Percentiles rank a stretch among this genome's conserved stretches.
phyloP scores from a whole-genome alignment of 2,888 invertebrate species.

The Xestobium rufovillosum region DNA sequence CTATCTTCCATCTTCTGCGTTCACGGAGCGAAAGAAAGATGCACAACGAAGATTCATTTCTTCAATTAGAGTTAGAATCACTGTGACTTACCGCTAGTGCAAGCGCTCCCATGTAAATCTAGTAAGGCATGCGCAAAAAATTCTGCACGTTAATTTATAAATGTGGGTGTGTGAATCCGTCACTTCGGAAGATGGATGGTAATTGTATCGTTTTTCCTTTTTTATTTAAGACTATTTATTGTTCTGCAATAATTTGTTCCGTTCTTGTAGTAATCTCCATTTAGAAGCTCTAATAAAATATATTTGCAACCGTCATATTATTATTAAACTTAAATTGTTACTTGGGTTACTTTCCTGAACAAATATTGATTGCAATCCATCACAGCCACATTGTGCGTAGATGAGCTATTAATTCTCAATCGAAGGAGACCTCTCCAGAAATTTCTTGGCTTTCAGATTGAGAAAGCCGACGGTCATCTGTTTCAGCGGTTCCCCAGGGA shows the following conservation, averaged over 20 bases:
- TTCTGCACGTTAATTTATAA: slow-evolving; percentile 3
- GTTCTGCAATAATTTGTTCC: too few relatives aligned
- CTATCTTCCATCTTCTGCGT: not conserved
- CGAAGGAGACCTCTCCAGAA: too few relatives aligned
- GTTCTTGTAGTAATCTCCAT: too few relatives aligned
- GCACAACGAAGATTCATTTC: slow-evolving; percentile 6
- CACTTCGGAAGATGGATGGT: slow-evolving; percentile 3
- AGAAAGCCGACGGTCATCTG: slow-evolving; percentile 31
- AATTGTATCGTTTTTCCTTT: slow-evolving; percentile 1
- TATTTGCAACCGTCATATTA: too few relatives aligned
- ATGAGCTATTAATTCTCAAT: too few relatives aligned
- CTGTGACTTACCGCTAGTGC: too few relatives aligned
- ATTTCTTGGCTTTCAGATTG: too few relatives aligned
- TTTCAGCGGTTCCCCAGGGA: slow-evolving; percentile 30
- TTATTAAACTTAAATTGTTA: too few relatives aligned
- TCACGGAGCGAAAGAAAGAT: not conserved
- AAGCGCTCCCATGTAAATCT: slow-evolving; percentile 12
- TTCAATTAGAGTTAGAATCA: slow-evolving; percentile 10
- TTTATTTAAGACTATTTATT: not conserved
- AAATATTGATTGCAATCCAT: not conserved
- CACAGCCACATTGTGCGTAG: too few relatives aligned
- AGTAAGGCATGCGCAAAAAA: slow-evolving; percentile 6
- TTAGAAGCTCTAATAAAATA: too few relatives aligned
- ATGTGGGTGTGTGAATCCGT: not conserved
- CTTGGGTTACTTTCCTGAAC: too few relatives aligned